Evolutionary conservation across 2,888 invertebrate genomes (phyloP), one percentile per base, ranked within the genome.

Genomic region (Drosophila vallismaia): DNA sequence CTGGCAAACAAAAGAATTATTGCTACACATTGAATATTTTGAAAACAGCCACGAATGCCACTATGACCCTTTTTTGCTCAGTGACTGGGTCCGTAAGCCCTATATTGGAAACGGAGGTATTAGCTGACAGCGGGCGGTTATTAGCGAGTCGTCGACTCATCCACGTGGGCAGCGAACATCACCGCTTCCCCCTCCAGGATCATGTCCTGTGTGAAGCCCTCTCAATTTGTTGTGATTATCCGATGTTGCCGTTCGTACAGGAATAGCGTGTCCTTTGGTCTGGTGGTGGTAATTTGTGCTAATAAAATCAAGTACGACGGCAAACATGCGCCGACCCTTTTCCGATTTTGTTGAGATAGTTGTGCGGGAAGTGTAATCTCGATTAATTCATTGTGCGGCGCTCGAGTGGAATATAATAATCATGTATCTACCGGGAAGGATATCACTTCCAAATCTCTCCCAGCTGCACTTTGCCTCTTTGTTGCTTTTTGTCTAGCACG

Each of bases 321-420:
- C 69, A 79, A 78, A 75, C 74, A 81, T 54, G 14, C 31, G 28
- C 69, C 57, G 48, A 57, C 58, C 60, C 57, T 46, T 51, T 24
- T 58, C 73, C 74, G 66, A 66, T 71, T 83, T 59, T 75, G 82
- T 82, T 82, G n/a, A 74, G 85, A 87, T 85, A 82, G 79, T 81
- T 74, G 66, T 71, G 44, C 63, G 71, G 74, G 76, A 86, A 86
- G 80, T 84, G 86, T 86, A 88, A 88, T 86, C 88, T 76, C 80
- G 78, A 83, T 84, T 77, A 78, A 75, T 86, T 79, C 86, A 84
- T 86, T 83, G 78, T 86, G 71, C 60, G 63, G 71, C 78, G 76
- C 73, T 84, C 73, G 86, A 88, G 87, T 89, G 85, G 89, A 89
- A 89, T 85, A 88, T 78, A 88, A 88, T 89, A 89, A 88, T 88